Conservation (phyloP, 2,888 invertebrate genomes). For the Sarcophaga caerulescens region DNA sequence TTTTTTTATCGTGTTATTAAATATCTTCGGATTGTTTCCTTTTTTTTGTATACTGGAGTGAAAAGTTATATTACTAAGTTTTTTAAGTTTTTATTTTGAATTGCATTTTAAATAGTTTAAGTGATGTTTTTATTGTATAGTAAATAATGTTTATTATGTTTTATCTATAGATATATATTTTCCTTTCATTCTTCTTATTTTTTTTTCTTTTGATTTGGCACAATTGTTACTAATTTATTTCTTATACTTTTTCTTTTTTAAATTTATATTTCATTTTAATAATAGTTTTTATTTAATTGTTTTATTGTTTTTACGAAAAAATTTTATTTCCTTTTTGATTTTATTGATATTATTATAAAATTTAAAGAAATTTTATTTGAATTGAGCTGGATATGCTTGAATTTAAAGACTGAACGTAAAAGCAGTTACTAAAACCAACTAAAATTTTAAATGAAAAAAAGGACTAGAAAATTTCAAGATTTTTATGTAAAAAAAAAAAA, state of each 20-base stretch:
- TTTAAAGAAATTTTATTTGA: slow-evolving; percentile 44
- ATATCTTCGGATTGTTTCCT: too few relatives aligned
- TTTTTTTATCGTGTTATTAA: too few relatives aligned
- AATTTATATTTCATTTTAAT: slow-evolving; percentile 11
- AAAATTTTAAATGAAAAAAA: not conserved
- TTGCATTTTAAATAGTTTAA: slow-evolving; percentile 60
- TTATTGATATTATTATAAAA: slow-evolving; percentile 49
- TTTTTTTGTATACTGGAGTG: not conserved
- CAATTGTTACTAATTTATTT: slow-evolving; percentile 68
- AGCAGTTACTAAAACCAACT: not conserved
- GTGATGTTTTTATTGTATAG: slow-evolving; percentile 57
- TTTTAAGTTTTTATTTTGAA: slow-evolving; percentile 1
- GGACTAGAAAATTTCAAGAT: slow-evolving; percentile 2
- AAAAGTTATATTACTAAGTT: not conserved
- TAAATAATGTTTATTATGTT: slow-evolving; percentile 41
- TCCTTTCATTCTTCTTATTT: slow-evolving; percentile 15
- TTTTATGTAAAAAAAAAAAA: slow-evolving; percentile 11
- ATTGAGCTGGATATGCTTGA: slow-evolving; percentile 68
- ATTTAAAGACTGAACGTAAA: slow-evolving; percentile 25
- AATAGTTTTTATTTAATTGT: slow-evolving; percentile 23
- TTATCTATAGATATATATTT: slow-evolving; percentile 20
- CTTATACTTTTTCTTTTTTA: slow-evolving; percentile 27
- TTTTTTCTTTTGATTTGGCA: slow-evolving; percentile 70
- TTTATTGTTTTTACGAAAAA: slow-evolving; percentile 15
- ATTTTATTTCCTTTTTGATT: slow-evolving; percentile 26